These are phyloP conservation scores for Lamproptera curius DNA, from an alignment of 2,888 invertebrate species.

Conservation along the genomic window DNA sequence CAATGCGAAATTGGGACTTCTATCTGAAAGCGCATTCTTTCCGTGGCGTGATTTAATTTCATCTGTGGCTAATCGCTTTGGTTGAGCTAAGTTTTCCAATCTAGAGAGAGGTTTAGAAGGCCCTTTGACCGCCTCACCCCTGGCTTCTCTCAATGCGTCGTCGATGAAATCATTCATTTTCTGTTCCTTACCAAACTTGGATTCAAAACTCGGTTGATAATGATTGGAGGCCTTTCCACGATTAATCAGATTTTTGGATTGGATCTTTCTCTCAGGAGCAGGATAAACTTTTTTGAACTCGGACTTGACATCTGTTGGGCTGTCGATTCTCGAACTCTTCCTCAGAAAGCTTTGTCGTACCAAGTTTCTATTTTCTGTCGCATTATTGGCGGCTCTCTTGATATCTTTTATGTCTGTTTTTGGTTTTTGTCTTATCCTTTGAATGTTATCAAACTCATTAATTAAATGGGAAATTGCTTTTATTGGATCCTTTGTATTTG, in stretches of 20 bases:
- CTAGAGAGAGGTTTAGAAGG: slow-evolving; percentile 50
- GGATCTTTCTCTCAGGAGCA: slow-evolving; percentile 30
- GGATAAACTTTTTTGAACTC: slow-evolving; percentile 2
- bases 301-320: slow-evolving; percentile 23
- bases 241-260: slow-evolving; percentile 28
- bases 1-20: slow-evolving; percentile 10
- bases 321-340: slow-evolving; percentile 41
- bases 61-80: slow-evolving; percentile 54
- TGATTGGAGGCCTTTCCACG: slow-evolving; percentile 23
- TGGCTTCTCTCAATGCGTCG: slow-evolving; percentile 57
- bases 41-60: slow-evolving; percentile 49
- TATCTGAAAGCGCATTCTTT: slow-evolving; percentile 35
- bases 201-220: slow-evolving; percentile 29
- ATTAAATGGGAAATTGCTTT: slow-evolving; percentile 64
- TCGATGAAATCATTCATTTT: slow-evolving; percentile 57
- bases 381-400: slow-evolving; percentile 39
- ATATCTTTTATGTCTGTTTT: slow-evolving; percentile 30
- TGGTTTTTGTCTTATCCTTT: slow-evolving; percentile 45
- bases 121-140: slow-evolving; percentile 68
- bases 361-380: slow-evolving; percentile 31
- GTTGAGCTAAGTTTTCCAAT: slow-evolving; percentile 59
- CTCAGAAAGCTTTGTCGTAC: slow-evolving; percentile 33
- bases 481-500: slow-evolving; percentile 51
- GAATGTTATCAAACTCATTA: slow-evolving; percentile 57
- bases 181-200: slow-evolving; percentile 35